A percentile compares a stretch with the other conserved stretches of the same genome.
These are phyloP conservation scores for Eurytoma californica DNA, from an alignment of 2,888 invertebrate genomes.

Conservation along the genomic window DNA sequence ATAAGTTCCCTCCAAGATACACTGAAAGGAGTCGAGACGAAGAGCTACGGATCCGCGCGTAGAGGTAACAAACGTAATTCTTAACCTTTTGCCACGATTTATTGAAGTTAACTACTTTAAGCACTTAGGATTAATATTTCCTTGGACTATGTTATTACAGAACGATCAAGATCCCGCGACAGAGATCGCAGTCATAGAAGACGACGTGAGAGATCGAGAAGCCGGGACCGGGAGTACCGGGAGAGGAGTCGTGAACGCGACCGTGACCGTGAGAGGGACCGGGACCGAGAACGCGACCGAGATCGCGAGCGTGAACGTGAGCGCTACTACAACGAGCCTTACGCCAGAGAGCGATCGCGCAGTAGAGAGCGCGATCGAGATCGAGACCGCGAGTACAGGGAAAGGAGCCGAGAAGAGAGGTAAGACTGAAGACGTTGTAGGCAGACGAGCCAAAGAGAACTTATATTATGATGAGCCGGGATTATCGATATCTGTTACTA, in stretches of 20 bases:
- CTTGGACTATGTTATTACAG: constrained; percentile 64
- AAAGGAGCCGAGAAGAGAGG: constrained; percentile 87
- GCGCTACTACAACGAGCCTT: constrained; percentile 75
- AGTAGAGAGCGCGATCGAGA: constrained; percentile 84
- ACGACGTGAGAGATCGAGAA: constrained; percentile 84
- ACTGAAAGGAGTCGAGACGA: constrained; percentile 96
- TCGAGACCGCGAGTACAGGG: constrained; percentile 84
- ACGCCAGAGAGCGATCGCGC: constrained; percentile 85
- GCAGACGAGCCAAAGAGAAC: neutral
- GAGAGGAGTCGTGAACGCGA: constrained; percentile 78
- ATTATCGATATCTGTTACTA: too few relatives aligned
- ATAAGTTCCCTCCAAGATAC: constrained; percentile 98
- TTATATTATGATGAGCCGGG: too few relatives aligned
- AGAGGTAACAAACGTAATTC: constrained; percentile 76
- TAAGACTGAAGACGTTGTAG: constrained; percentile 69
- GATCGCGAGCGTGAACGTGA: constrained; percentile 77
- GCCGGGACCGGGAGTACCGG: constrained; percentile 81
- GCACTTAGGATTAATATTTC: neutral
- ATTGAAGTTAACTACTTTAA: neutral
- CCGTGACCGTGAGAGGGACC: constrained; percentile 78
- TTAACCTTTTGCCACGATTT: too few relatives aligned
- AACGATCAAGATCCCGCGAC: constrained; percentile 77
- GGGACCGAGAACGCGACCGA: constrained; percentile 76
- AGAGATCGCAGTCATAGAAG: constrained; percentile 77
- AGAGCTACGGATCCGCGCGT: constrained; percentile 90